phyloP scores from a whole-genome alignment of 1,140 invertebrate species.

The Drosophila kepulauana region DNA sequence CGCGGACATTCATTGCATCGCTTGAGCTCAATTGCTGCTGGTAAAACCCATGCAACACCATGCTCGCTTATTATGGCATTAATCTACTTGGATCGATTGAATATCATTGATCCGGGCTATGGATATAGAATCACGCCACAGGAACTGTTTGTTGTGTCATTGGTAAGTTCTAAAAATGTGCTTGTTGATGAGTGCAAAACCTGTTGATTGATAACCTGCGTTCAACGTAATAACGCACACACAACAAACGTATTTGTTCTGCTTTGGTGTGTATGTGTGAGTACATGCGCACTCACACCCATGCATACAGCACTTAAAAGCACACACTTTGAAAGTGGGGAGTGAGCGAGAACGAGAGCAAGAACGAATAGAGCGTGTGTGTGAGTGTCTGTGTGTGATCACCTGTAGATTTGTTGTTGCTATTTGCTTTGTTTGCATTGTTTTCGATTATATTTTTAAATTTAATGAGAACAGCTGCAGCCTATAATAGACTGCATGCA shows the following conservation, averaged over 20 bases:
- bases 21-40: slow-evolving; percentile 92
- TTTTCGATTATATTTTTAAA: slow-evolving; percentile 14
- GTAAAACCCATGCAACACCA: slow-evolving; percentile 94
- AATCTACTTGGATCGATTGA: slow-evolving; percentile 94
- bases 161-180: slow-evolving; percentile 88
- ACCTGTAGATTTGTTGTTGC: slow-evolving; percentile 16
- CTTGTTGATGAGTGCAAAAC: slow-evolving; percentile 30
- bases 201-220: slow-evolving; percentile 67
- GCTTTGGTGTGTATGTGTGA: not conserved
- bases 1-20: slow-evolving; percentile 90
- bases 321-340: not conserved
- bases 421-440: slow-evolving; percentile 19
- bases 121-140: slow-evolving; percentile 92
- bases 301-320: not conserved
- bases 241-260: not conserved
- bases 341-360: not conserved
- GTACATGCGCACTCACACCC: slow-evolving; percentile 8
- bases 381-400: not conserved
- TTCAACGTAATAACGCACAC: slow-evolving; percentile 34
- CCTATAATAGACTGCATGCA: slow-evolving; percentile 4
- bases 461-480: slow-evolving; percentile 7
- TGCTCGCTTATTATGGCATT: slow-evolving; percentile 93
- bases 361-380: not conserved
- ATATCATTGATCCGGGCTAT: slow-evolving; percentile 93
- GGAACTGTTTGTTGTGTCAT: slow-evolving; percentile 95